Evolutionary conservation across 2,888 invertebrate species (phyloP), one percentile per base, ranked within the genome.

Genomic region (Aricia artaxerxes): DNA sequence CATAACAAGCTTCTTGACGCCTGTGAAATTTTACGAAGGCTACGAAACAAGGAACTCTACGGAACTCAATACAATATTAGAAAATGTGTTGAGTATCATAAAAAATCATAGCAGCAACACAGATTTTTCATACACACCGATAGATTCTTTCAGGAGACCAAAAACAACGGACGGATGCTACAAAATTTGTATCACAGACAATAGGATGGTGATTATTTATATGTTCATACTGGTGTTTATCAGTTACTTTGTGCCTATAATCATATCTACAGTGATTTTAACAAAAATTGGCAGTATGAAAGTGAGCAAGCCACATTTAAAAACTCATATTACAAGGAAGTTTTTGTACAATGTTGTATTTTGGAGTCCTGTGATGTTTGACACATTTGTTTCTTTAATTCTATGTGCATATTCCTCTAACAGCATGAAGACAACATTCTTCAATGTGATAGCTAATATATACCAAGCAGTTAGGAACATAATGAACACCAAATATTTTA

Each of bases 311-410:
- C 81, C 87, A 1, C 88, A 88, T 82, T 81, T 88, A 13, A 92
- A 92, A 80, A 89, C 87, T 1, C 90, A 89, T 87, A 89, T 92
- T 1, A 90, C 87, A 24, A 86, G 92, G 78, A 93, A 94, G 81
- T 80, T 93, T n/a, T 81, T 94, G 16, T 94, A 92, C 78, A 94
- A 92, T 80, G 85, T 94, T 73, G 83, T 94, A 16, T 93, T 94
- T 83, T 94, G 94, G 94, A 91, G 91, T 31, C 94, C 94, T 0
- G 90, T 92, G 0, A 91, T 94, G 90, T 91, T 94, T 84, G 93
- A 94, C 81, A 91, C 91, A 57, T 90, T 93, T 84, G 80, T 94
- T 6, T 92, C 94, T 1, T 82, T 93, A 13, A 84, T 92, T 76
- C 81, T 92, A 64, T 94, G 94, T 85, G 88, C 92, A 0, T 92